Percentiles rank a stretch among this genome's conserved stretches.
phyloP scores from a whole-genome alignment of 2,888 invertebrate genomes.

The Allolobophora icterica region DNA sequence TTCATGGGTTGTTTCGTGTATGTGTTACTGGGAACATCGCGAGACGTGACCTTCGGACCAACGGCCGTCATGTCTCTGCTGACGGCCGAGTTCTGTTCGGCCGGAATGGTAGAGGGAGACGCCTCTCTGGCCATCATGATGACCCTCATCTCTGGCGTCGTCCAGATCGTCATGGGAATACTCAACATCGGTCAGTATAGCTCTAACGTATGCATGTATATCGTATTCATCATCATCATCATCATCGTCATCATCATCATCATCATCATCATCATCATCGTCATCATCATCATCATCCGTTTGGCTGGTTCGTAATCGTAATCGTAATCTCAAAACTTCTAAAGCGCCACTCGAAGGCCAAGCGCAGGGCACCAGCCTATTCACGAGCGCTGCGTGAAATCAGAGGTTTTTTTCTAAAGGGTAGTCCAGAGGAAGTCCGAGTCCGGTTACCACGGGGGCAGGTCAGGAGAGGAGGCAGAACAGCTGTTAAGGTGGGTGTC shows the following conservation, averaged over 20 bases:
- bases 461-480: no score
- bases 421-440: no score
- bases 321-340: no score
- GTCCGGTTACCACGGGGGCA: no score
- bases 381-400: no score
- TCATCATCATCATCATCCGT: no score
- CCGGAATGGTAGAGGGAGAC: slow-evolving; percentile 50
- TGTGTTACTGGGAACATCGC: slow-evolving; percentile 87
- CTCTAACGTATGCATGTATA: not conserved
- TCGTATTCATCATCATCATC: not conserved
- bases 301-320: not conserved
- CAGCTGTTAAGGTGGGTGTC: no score
- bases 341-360: no score
- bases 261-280: no score
- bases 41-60: slow-evolving; percentile 90
- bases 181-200: slow-evolving; percentile 59
- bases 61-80: slow-evolving; percentile 90
- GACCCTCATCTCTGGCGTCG: slow-evolving; percentile 59
- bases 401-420: no score
- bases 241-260: no score
- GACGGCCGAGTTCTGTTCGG: slow-evolving; percentile 68
- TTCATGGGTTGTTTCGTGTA: slow-evolving; percentile 90
- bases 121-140: slow-evolving; percentile 62
- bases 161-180: slow-evolving; percentile 63
- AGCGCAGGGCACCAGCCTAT: no score